Conservation (phyloP, 2,888 invertebrate genomes). For the Shargacucullia verbasci region DNA sequence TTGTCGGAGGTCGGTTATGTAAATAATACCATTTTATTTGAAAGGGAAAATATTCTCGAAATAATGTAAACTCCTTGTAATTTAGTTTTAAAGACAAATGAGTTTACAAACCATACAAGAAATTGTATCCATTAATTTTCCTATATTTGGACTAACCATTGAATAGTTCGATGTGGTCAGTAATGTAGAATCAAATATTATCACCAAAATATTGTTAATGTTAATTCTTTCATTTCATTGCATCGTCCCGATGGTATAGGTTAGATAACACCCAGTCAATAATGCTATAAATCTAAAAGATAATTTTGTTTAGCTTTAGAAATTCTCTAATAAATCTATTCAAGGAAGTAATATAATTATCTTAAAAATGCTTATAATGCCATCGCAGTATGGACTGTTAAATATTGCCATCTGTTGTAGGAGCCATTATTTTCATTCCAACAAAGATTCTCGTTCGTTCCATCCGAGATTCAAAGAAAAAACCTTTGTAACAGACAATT, state of each 20-base stretch:
- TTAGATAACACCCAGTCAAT: background rate
- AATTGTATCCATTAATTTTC: too few relatives aligned
- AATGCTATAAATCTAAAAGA: conserved; percentile 6
- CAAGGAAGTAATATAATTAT: conserved; percentile 24
- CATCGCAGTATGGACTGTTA: conserved; percentile 51
- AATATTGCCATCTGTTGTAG: conserved; percentile 63
- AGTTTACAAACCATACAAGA: too few relatives aligned
- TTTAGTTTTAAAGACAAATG: conserved; percentile 10
- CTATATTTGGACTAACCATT: conserved; percentile 1
- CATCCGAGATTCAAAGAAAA: conserved; percentile 70
- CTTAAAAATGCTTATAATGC: conserved; percentile 45
- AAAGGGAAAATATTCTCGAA: conserved; percentile 42
- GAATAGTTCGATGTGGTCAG: conserved; percentile 3
- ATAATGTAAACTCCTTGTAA: conserved; percentile 27
- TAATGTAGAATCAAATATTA: background rate
- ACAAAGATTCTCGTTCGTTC: conserved; percentile 67
- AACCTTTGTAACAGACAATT: conserved; percentile 80
- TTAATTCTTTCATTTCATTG: background rate
- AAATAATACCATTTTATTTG: conserved; percentile 53
- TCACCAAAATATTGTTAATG: background rate
- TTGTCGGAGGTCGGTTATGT: conserved; percentile 44
- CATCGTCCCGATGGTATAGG: background rate
- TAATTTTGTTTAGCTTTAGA: conserved; percentile 1
- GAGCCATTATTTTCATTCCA: conserved; percentile 72
- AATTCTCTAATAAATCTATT: conserved; percentile 23